A percentile compares a stretch with the other conserved stretches of the same genome.
These are phyloP conservation scores for Dryadula phaetusa DNA, from an alignment of 2,888 invertebrate species.

Conservation along the genomic window DNA sequence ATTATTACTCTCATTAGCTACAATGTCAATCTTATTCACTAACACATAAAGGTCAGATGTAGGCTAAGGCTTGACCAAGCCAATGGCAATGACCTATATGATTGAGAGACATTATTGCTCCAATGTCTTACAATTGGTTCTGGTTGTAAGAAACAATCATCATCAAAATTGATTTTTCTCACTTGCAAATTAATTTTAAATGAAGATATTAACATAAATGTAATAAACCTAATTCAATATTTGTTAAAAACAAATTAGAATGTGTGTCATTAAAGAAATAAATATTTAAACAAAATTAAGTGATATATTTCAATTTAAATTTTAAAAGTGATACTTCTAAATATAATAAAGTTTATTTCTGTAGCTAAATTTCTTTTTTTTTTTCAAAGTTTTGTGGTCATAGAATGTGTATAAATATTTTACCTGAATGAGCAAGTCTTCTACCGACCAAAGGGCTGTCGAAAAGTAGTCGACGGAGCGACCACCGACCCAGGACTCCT, in stretches of 20 bases:
- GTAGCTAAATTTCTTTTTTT: background rate
- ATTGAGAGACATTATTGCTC: constrained; percentile 52
- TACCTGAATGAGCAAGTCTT: constrained; percentile 84
- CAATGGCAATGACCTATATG: constrained; percentile 56
- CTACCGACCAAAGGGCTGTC: constrained; percentile 88
- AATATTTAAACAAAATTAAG: background rate
- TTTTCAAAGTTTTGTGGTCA: constrained; percentile 42
- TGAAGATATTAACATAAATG: background rate
- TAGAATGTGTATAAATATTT: constrained; percentile 35
- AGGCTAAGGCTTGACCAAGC: constrained; percentile 29
- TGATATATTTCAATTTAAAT: background rate
- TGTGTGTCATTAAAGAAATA: background rate
- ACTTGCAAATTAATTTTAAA: constrained; percentile 1
- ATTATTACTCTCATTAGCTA: constrained; percentile 33
- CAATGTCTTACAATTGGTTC: constrained; percentile 54
- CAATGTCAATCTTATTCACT: constrained; percentile 36
- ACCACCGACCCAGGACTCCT: constrained; percentile 85
- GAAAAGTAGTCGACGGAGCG: constrained; percentile 87
- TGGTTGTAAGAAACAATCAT: constrained; percentile 47
- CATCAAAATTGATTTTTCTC: constrained; percentile 5
- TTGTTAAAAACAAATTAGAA: background rate
- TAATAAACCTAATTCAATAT: background rate
- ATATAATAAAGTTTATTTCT: background rate
- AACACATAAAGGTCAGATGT: constrained; percentile 39
- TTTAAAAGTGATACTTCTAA: background rate